These are phyloP conservation scores for Gymnocheta viridis DNA, from an alignment of 2,888 invertebrate genomes.

Conservation along the genomic window DNA sequence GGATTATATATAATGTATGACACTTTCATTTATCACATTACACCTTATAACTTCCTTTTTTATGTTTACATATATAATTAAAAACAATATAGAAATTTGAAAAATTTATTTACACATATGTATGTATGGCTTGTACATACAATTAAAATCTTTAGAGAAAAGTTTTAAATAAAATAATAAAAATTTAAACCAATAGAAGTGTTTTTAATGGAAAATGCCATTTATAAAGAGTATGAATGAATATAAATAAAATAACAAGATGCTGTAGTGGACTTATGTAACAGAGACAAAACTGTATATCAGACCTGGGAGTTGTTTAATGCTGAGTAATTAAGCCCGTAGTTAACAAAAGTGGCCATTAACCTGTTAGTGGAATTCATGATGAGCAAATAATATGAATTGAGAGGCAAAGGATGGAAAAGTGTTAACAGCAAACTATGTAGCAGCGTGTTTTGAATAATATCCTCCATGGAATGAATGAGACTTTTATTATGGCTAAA, in stretches of 20 bases:
- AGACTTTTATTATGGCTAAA: conserved; percentile 53
- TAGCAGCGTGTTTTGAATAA: not conserved
- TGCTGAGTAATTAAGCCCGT: not conserved
- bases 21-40: conserved; percentile 70
- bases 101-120: not conserved
- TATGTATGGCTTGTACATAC: no score
- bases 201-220: conserved; percentile 27
- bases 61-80: conserved; percentile 33
- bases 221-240: conserved; percentile 27
- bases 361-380: conserved; percentile 1
- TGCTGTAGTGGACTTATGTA: conserved; percentile 23
- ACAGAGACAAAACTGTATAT: conserved; percentile 14
- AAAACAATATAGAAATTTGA: conserved; percentile 24
- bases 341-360: not conserved
- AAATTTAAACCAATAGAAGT: not conserved
- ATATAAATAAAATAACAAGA: conserved; percentile 63
- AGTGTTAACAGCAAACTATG: not conserved
- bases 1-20: conserved; percentile 67
- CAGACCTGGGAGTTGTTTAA: not conserved
- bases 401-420: not conserved
- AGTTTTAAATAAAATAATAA: not conserved
- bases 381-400: conserved; percentile 23
- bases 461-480: conserved; percentile 45
- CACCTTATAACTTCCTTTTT: conserved; percentile 17
- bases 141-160: not conserved